Percentiles rank a stretch among this genome's conserved stretches.
These are phyloP conservation scores for Rhabdornis inornatus DNA, from an alignment of 2,113 vertebrate species.

Conservation along the genomic window DNA sequence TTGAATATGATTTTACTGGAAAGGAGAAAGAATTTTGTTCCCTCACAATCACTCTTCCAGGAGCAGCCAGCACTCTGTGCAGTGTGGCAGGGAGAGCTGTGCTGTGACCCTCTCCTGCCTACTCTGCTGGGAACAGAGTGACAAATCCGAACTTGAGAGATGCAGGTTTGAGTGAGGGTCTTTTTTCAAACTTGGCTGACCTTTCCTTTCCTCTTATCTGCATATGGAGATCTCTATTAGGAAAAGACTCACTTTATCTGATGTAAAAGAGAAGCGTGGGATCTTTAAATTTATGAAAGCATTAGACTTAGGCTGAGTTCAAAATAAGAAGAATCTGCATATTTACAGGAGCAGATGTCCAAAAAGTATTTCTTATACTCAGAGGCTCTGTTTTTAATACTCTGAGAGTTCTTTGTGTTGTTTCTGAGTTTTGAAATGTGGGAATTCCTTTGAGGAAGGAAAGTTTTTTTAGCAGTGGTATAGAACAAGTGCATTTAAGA, in stretches of 20 bases:
- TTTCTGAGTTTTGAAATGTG: not conserved
- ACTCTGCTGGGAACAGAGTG: not conserved
- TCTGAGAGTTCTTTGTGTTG: not conserved
- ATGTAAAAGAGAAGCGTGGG: not conserved
- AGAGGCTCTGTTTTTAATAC: not conserved
- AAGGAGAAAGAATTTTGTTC: not conserved
- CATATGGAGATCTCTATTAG: not conserved
- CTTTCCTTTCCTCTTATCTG: not conserved
- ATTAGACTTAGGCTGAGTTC: not conserved
- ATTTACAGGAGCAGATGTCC: not conserved
- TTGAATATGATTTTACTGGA: not conserved
- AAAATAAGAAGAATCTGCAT: not conserved
- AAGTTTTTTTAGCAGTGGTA: not conserved
- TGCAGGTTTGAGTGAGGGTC: not conserved
- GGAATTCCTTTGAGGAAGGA: not conserved
- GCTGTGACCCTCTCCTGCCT: not conserved
- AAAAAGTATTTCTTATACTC: not conserved
- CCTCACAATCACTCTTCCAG: not conserved
- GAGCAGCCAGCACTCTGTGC: not conserved
- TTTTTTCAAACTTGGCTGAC: not conserved
- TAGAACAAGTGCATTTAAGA: not conserved
- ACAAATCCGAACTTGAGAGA: not conserved
- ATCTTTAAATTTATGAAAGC: not conserved
- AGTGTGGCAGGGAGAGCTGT: not conserved
- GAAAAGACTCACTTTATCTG: not conserved